Percentiles rank a stretch among this genome's conserved stretches.
Conservation (phyloP, 2,888 invertebrate genomes). For the Siphlonurus alternatus region DNA sequence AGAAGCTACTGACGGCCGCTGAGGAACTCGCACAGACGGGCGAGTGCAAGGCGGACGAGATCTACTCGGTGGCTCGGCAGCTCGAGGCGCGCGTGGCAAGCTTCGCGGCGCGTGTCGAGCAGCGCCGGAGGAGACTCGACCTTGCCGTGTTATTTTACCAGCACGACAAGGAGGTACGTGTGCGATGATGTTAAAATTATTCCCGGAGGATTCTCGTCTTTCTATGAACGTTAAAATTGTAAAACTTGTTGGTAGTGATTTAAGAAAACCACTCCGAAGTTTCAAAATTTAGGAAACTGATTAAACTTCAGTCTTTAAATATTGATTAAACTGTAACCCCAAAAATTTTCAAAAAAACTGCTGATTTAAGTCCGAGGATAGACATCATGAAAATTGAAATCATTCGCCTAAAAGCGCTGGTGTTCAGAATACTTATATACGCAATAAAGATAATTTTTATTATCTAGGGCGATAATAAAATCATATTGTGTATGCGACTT, state of each 20-base stretch:
- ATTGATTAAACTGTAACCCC: too few species aligned
- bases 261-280: background rate
- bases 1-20: slow-evolving; percentile 87
- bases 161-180: slow-evolving; percentile 79
- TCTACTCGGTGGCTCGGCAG: slow-evolving; percentile 84
- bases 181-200: background rate
- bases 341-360: too few species aligned
- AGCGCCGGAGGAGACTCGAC: slow-evolving; percentile 74
- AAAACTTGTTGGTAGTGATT: background rate
- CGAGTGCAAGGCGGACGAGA: slow-evolving; percentile 92
- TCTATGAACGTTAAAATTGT: background rate
- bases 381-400: too few species aligned
- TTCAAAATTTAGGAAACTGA: too few species aligned
- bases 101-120: slow-evolving; percentile 85
- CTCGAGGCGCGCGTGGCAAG: slow-evolving; percentile 85
- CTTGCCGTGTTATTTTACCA: slow-evolving; percentile 90
- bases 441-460: too few species aligned
- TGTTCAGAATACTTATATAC: too few species aligned
- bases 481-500: too few species aligned
- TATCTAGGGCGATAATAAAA: too few species aligned
- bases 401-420: too few species aligned
- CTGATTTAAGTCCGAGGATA: too few species aligned
- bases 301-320: too few species aligned
- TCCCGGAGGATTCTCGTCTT: slow-evolving; percentile 3
- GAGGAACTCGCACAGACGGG: slow-evolving; percentile 91